Conservation (phyloP, 1,140 invertebrate species). For the Halictus rubicundus region DNA sequence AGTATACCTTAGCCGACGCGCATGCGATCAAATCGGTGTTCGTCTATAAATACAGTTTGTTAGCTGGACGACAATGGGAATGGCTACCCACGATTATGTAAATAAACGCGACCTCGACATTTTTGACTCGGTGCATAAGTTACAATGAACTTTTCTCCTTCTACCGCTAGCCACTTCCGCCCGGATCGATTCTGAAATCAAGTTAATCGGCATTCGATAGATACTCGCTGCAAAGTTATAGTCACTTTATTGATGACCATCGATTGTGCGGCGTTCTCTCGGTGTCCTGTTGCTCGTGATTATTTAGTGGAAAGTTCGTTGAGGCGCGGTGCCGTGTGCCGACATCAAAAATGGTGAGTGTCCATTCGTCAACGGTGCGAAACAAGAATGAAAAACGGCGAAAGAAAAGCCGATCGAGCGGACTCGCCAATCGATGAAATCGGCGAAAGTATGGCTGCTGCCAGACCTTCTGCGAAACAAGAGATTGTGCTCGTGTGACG, state of each 20-base stretch:
- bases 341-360: constrained; percentile 18
- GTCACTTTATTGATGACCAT: neutral
- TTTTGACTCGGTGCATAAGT: constrained; percentile 6
- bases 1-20: too few species aligned
- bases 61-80: neutral
- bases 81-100: neutral
- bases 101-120: constrained; percentile 14
- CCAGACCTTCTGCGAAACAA: too few species aligned
- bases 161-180: constrained; percentile 2
- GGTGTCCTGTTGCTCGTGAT: neutral
- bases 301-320: neutral
- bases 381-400: too few species aligned
- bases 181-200: neutral
- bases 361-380: too few species aligned
- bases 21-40: too few species aligned
- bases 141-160: neutral
- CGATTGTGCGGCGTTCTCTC: neutral
- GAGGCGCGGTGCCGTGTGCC: neutral
- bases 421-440: neutral
- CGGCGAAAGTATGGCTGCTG: too few species aligned
- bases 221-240: neutral
- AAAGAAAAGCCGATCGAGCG: neutral
- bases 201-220: neutral
- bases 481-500: too few species aligned
- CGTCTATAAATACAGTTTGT: neutral